Percentiles rank a stretch among this genome's conserved stretches.
phyloP scores from a whole-genome alignment of 35 echinoderm and acorn worm genomes.

The Holothuria glaberrima region DNA sequence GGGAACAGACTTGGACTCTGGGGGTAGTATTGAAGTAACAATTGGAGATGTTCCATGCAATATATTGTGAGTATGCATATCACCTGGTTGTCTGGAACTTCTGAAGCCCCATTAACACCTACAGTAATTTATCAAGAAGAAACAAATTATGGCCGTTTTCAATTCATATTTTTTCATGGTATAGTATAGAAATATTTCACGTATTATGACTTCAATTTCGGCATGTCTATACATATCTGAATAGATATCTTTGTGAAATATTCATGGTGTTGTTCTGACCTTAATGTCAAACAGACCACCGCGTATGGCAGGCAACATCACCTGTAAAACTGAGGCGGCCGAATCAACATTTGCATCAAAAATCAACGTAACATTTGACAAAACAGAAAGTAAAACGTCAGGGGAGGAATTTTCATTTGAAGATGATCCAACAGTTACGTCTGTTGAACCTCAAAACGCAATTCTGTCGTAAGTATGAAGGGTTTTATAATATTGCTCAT shows the following conservation, averaged over 20 bases:
- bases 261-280: too few relatives aligned
- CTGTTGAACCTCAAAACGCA: not conserved
- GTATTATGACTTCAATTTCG: too few relatives aligned
- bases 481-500: too few relatives aligned
- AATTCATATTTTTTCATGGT: too few relatives aligned
- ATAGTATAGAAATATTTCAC: too few relatives aligned
- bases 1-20: not conserved
- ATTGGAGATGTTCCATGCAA: not conserved
- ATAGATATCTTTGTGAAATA: too few relatives aligned
- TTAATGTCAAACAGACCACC: too few relatives aligned
- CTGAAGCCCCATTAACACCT: too few relatives aligned
- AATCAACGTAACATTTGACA: not conserved
- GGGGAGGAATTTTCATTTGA: not conserved
- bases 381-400: not conserved
- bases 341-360: not conserved
- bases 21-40: not conserved
- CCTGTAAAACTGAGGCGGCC: not conserved
- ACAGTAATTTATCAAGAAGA: too few relatives aligned
- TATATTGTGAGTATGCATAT: not conserved
- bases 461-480: not conserved
- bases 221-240: too few relatives aligned
- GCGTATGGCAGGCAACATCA: not conserved
- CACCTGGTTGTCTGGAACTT: too few relatives aligned
- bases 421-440: not conserved
- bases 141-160: too few relatives aligned